Percentiles rank a stretch among this genome's conserved stretches.
Evolutionary conservation across 1,140 invertebrate genomes (phyloP).

Genomic region (Microplitis demolitor): DNA sequence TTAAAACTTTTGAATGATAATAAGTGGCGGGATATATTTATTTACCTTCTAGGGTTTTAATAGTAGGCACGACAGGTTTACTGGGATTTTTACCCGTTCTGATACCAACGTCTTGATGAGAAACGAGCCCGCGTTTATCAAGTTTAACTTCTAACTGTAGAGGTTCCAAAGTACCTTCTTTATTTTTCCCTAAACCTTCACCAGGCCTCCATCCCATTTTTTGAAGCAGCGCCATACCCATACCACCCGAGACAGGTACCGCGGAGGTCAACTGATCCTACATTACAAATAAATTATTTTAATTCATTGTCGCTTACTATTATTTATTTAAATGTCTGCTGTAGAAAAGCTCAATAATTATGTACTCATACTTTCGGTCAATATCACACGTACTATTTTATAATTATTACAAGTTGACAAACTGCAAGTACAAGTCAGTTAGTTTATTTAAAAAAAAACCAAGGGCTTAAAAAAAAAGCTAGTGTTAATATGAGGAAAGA

Average conservation of each 20-base stretch:
- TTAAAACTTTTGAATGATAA: too few species aligned
- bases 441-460: too few species aligned
- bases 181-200: constrained; percentile 92
- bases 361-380: too few species aligned
- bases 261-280: constrained; percentile 87
- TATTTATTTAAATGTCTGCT: neutral
- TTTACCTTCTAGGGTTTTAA: constrained; percentile 62
- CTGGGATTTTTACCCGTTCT: constrained; percentile 47
- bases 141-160: constrained; percentile 90
- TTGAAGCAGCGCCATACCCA: constrained; percentile 94
- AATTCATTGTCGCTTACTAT: neutral
- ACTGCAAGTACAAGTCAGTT: too few species aligned
- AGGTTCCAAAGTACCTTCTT: constrained; percentile 87
- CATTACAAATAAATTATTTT: neutral
- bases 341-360: too few species aligned
- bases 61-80: constrained; percentile 50
- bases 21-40: neutral
- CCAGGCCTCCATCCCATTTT: constrained; percentile 99
- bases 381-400: too few species aligned
- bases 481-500: too few species aligned
- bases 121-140: constrained; percentile 85
- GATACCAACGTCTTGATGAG: constrained; percentile 69
- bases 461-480: too few species aligned
- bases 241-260: constrained; percentile 85
- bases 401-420: too few species aligned